These are phyloP conservation scores for Oreochromis mossambicus DNA, from an alignment of 2,797 vertebrate species.

Conservation along the genomic window DNA sequence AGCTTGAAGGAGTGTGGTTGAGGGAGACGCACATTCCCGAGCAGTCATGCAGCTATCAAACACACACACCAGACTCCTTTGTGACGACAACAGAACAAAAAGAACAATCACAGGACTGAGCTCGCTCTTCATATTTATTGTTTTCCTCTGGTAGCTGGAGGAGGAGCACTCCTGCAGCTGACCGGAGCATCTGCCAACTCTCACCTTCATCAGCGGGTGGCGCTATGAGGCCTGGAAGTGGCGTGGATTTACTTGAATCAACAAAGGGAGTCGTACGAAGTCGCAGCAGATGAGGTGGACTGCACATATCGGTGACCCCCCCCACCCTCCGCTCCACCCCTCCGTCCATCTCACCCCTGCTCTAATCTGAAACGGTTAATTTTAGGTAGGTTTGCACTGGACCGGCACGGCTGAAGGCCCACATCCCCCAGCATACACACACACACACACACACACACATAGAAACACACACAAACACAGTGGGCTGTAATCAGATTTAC, in stretches of 20 bases:
- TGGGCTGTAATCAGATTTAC: constrained; percentile 42
- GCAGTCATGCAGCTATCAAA: background rate
- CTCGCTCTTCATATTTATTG: constrained; percentile 50
- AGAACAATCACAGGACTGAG: background rate
- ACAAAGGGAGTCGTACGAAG: constrained; percentile 11
- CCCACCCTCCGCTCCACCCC: background rate
- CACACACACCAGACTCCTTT: background rate
- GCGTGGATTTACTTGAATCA: constrained; percentile 71
- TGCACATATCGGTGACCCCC: constrained; percentile 19
- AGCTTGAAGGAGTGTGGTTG: background rate
- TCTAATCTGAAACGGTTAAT: constrained; percentile 37
- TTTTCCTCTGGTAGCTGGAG: constrained; percentile 8
- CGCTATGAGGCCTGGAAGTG: background rate
- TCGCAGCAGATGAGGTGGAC: constrained; percentile 12
- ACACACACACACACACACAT: background rate
- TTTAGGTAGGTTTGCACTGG: constrained; percentile 72
- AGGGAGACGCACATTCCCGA: background rate
- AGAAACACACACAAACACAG: background rate
- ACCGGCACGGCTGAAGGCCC: constrained; percentile 20
- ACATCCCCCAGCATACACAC: background rate
- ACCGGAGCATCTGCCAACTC: background rate
- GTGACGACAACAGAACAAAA: background rate
- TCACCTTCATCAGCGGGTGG: constrained; percentile 20
- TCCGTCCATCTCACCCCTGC: background rate
- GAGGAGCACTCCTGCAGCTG: background rate